A percentile compares a stretch with the other conserved stretches of the same genome.
phyloP scores from a whole-genome alignment of 2,797 vertebrate genomes.

The Danio aesculapii region DNA sequence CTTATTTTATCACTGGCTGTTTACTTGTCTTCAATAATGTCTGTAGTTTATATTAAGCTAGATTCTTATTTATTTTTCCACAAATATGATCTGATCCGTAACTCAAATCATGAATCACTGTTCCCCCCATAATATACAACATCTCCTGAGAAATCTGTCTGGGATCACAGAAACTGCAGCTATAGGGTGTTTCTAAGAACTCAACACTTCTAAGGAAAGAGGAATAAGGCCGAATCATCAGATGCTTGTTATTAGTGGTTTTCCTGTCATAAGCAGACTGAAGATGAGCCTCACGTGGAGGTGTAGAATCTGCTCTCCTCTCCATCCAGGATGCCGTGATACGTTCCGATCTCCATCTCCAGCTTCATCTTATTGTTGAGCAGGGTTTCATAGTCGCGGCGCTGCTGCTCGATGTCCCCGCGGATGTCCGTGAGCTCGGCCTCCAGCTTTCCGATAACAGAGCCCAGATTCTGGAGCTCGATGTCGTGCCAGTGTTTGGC shows the following conservation, averaged over 20 bases:
- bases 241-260: background rate
- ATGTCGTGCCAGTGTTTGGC: conserved; percentile 92
- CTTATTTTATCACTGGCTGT: no score
- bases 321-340: conserved; percentile 90
- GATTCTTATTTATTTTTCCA: no score
- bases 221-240: background rate
- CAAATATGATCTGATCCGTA: no score
- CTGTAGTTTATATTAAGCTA: no score
- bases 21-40: no score
- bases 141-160: background rate
- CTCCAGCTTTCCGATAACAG: conserved; percentile 88
- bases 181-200: background rate
- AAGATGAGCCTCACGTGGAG: conserved; percentile 51
- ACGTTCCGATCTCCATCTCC: conserved; percentile 86
- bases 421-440: conserved; percentile 86
- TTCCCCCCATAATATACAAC: background rate
- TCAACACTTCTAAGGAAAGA: background rate
- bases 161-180: conserved; percentile 8
- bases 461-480: conserved; percentile 92
- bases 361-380: conserved; percentile 85
- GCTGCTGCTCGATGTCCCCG: conserved; percentile 88
- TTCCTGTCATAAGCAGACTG: background rate
- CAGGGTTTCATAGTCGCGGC: conserved; percentile 83
- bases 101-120: no score
- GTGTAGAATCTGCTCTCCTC: conserved; percentile 84